A percentile compares a stretch with the other conserved stretches of the same genome.
Evolutionary conservation across 2,888 invertebrate genomes (phyloP).

Genomic region (Drosophila borealis): DNA sequence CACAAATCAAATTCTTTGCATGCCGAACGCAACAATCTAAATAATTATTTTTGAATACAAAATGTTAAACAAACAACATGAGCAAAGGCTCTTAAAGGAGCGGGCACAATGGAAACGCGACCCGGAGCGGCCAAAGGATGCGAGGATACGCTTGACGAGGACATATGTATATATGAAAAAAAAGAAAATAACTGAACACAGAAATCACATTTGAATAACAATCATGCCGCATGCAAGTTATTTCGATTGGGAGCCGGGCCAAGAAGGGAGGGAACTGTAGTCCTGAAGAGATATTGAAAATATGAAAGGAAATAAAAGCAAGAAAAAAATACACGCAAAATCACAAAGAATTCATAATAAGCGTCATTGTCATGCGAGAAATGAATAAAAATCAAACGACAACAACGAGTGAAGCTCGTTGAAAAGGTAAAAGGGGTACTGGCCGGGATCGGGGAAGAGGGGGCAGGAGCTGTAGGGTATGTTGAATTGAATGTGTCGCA

Average conservation of each 20-base stretch:
- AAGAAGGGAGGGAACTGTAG: conserved; percentile 26
- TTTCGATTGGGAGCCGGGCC: conserved; percentile 55
- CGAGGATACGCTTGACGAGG: conserved; percentile 53
- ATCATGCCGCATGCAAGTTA: conserved; percentile 76
- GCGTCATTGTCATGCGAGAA: conserved; percentile 82
- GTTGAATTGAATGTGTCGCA: conserved; percentile 69
- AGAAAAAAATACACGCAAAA: conserved; percentile 68
- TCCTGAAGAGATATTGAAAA: conserved; percentile 70
- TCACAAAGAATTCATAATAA: conserved; percentile 83
- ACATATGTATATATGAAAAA: conserved; percentile 21
- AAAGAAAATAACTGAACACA: conserved; percentile 51
- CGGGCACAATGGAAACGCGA: background rate
- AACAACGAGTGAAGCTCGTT: conserved; percentile 42
- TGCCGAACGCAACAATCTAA: conserved; percentile 77
- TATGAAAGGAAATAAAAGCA: conserved; percentile 62
- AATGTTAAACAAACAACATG: conserved; percentile 75
- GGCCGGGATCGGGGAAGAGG: conserved; percentile 1
- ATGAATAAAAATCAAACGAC: conserved; percentile 73
- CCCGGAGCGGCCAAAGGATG: conserved; percentile 47
- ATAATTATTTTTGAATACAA: conserved; percentile 80
- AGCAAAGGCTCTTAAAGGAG: conserved; percentile 26
- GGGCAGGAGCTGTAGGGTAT: conserved; percentile 24
- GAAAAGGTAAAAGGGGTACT: conserved; percentile 69
- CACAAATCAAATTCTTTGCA: conserved; percentile 56
- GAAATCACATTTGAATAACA: conserved; percentile 80